Base-by-base conservation (phyloP, 2,888 invertebrate species). In the Cephus pulcher region DNA sequence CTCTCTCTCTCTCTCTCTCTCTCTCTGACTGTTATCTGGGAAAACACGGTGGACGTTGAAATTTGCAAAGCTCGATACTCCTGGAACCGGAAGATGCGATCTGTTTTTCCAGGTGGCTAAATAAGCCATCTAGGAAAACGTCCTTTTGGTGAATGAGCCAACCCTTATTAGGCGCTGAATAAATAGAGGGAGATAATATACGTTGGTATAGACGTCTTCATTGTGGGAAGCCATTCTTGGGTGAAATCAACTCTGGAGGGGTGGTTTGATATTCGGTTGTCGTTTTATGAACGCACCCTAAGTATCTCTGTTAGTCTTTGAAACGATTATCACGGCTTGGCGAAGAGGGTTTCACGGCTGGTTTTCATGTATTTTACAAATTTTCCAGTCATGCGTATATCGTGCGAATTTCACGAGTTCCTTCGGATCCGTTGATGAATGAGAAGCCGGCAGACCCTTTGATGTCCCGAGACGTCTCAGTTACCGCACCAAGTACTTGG, bases 21-120 rank as follows among this genome's bases (percentile, higher is more conserved):
- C 3, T 35, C 11, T 23, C 15, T 23, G 23, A 23, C 6, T 56
- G 56, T 56, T 56, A 56, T 56, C 23, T 56, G 9, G 56, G 1
- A 56, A 23, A 56, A 23, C 23, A 56, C 23, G 56, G 9, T 9
- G 23, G 23, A 6, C 6, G 56, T 23, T 56, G 56, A 56, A 56
- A 56, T 56, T 56, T 23, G 56, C 9, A 56, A 56, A 56, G 56
- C 56, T 23, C 56, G 9, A 56, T 56, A 75, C 75, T 75, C n/a
- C 33, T 30, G 75, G 34, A n/a, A 75, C 30, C n/a, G 77, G 76
- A 37, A 56, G 56, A 73, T 68, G 76, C 73, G 79, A 81, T 80
- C 80, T 84, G 77, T 84, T 84, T 83, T 80, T 82, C 76, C 83
- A 81, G 40, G 78, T 77, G 80, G 76, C 79, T 81, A 80, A 82